Conservation (phyloP, 1,140 invertebrate genomes). For the Leptinotarsa undecemlineata region DNA sequence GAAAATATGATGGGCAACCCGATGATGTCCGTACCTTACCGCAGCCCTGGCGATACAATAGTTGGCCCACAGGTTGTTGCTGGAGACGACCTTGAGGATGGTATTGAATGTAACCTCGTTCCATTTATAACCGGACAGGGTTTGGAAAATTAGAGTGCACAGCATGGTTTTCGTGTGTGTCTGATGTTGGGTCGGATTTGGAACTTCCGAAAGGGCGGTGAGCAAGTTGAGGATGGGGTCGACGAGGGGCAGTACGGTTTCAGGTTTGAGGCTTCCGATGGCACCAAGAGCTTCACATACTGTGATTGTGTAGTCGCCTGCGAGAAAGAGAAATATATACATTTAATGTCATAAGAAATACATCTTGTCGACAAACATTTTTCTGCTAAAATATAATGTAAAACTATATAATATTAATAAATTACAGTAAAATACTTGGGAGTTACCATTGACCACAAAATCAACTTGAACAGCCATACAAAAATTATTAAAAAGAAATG, state of each 20-base stretch:
- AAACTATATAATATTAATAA: too few species aligned
- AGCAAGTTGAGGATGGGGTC: conserved; percentile 64
- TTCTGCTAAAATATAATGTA: too few species aligned
- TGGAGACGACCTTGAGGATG: conserved; percentile 62
- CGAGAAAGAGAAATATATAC: conserved; percentile 17
- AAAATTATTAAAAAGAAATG: too few species aligned
- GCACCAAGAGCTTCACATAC: conserved; percentile 71
- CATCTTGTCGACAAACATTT: too few species aligned
- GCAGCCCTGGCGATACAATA: conserved; percentile 82
- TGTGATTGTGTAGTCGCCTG: conserved; percentile 47
- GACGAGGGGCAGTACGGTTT: conserved; percentile 61
- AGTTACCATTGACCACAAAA: too few species aligned
- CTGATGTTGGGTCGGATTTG: conserved; percentile 44
- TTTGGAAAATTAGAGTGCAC: conserved; percentile 83
- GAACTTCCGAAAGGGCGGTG: conserved; percentile 41
- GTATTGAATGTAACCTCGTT: conserved; percentile 61
- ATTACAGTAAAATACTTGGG: too few species aligned
- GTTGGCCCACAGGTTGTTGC: conserved; percentile 77
- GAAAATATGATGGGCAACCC: conserved; percentile 71
- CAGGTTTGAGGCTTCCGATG: conserved; percentile 68
- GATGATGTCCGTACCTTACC: conserved; percentile 81
- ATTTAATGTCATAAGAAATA: too few species aligned
- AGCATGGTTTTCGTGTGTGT: conserved; percentile 64
- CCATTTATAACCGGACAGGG: conserved; percentile 69
- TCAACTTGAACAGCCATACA: too few species aligned